Evolutionary conservation across 2,113 vertebrate species (phyloP).

Genomic region (Saccopteryx leptura): DNA sequence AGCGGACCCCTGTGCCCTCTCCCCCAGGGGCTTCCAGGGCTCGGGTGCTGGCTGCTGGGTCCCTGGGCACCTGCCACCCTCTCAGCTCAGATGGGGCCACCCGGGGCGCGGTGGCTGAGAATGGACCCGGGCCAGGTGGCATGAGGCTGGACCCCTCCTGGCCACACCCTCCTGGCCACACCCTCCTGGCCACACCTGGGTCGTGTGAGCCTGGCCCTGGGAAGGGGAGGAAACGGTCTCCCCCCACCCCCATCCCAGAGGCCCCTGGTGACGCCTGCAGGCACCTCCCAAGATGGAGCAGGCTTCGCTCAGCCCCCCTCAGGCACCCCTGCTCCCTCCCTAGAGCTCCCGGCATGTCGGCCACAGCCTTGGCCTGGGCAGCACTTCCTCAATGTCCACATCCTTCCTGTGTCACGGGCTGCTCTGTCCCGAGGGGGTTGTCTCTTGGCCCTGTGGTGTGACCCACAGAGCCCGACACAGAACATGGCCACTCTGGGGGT

Average conservation of each 20-base stretch:
- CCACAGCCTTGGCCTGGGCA: too few relatives aligned
- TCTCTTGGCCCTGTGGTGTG: neutral
- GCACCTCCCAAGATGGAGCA: neutral
- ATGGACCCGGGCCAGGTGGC: fast-evolving
- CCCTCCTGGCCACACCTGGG: neutral
- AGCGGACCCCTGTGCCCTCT: neutral
- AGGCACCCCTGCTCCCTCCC: too few relatives aligned
- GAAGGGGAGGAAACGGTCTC: neutral
- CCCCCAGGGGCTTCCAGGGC: too few relatives aligned
- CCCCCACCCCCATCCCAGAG: neutral
- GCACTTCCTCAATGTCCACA: fast-evolving
- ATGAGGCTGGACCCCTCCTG: too few relatives aligned
- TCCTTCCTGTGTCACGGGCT: too few relatives aligned
- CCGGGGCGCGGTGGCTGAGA: neutral
- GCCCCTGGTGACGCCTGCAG: neutral
- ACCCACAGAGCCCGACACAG: neutral
- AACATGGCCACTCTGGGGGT: neutral
- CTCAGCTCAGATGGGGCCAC: neutral
- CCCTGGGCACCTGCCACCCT: fast-evolving
- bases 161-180: neutral
- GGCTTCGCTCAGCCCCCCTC: neutral
- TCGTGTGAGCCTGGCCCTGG: neutral
- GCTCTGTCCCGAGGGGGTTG: fast-evolving
- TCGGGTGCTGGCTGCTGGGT: fast-evolving
- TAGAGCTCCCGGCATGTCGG: fast-evolving